Base-by-base conservation (phyloP, 2,888 invertebrate genomes). In the Protonemura montana region DNA sequence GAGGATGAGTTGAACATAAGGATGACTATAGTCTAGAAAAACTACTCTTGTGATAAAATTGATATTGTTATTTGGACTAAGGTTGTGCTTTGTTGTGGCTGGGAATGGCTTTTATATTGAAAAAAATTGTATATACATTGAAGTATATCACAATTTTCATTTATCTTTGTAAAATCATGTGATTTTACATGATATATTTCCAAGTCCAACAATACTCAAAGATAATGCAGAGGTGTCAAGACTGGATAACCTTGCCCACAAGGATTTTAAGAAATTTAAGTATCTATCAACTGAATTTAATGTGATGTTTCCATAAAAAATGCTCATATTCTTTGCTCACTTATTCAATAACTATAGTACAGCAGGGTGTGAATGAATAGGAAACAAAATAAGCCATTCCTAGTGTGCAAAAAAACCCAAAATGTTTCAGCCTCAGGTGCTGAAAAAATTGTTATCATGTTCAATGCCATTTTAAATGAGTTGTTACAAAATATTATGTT, bases 401-500 rank as follows among this genome's bases (percentile, higher is more conserved):
- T 59, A 59, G 1, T 21, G 59, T 59, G 59, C 21, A 10, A 59
- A 59, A 59, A 59, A 13, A 10, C 59, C 59, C 13, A 21, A 59
- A 59, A 59, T 59, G 59, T 13, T 59, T 59, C 59, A 59, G 59
- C 21, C 59, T 59, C 13, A 59, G 3, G 59, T 59, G 16, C 59
- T 59, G 59, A 59, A 59, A 59, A 21, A 13, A 6, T 78, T 78
- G 78, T 78, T 78, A 78, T 78, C 2, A 78, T 78, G 26, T 27
- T 78, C 78, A 25, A 27, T 28, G 28, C 28, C 28, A 78, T 78
- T 81, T 59, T 59, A 59, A 59, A 59, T 59, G 13, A 59, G 7
- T 81, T 81, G 81, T 81, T 81, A 81, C 81, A 81, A 30, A 81
- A n/a, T 81, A 81, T 81, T 81, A 81, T 81, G 30, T 81, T 84